Evolutionary conservation across 1,140 invertebrate species (phyloP), one percentile per base, ranked within the genome.

Genomic region (Heliothis subflexa): DNA sequence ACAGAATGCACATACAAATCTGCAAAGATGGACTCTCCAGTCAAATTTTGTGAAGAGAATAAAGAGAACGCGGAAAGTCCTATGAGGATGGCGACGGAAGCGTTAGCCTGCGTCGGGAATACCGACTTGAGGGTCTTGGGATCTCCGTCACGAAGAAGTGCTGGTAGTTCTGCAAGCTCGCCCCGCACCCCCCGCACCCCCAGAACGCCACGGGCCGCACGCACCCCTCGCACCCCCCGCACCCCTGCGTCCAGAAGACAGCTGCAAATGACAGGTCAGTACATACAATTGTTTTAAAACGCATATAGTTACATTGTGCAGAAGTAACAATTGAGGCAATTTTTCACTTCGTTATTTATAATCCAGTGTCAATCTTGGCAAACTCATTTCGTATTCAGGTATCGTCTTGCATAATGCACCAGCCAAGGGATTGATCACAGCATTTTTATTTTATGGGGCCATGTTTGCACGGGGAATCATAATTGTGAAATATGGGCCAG

Each of bases 201-300:
- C n/a, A 83, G 89, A 11, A 89, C 88, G 16, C 64, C 90, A 1
- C 83, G 91, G 16, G 91, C 93, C 2, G 86, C 91, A 5, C 85
- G 89, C n/a, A 94, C 93, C 13, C 89, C 91, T 4, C 84, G 89
- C 13, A 94, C 93, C 7, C 93, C 93, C 11, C 86, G 91, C 45
- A 93, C 93, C 16, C 93, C 93, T 21, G 91, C 91, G 7, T 94
- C 93, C 9, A 93, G 93, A 76, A 89, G 93, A 84, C 92, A 94
- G 84, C 88, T 94, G 76, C 93, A 94, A 87, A 94, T 94, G 93
- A 94, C 93, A 91, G 93, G 93, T 94, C 62, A 77, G 74, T 77
- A 66, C 21, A 68, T 5, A 62, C 13, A 21, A 76, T 77, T 77
- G 62, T 77, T 68, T 77, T 18, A 61, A 64, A 77, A 50, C 12